Evolutionary conservation across 2,797 vertebrate species (phyloP), one percentile per base, ranked within the genome.

Genomic region (Cryptoprocta ferox): DNA sequence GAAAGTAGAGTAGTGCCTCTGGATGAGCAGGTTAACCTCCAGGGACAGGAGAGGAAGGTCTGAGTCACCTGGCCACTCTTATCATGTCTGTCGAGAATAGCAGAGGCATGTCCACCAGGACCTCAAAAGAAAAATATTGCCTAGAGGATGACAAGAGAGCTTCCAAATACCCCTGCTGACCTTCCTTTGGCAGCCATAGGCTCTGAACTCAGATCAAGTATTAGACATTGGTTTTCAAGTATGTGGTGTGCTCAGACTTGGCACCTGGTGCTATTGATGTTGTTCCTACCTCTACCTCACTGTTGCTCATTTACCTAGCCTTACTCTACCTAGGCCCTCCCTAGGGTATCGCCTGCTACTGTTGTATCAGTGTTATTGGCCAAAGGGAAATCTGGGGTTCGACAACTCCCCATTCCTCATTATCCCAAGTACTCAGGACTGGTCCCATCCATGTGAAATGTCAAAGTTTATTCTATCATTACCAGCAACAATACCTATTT

Each of bases 141-240:
- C 42, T 11, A 70, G 90, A 32, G 50, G 37, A 78, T 71, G 32
- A 71, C 39, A 42, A 45, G 30, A 90, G 32, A 65, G 37, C 26
- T 79, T 68, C 68, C 19, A 76, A 79, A 45, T 10, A n/a, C 18
- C 24, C 30, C 37, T 65, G 66, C 39, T 61, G n/a, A 83, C 28
- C 18, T 87, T 87, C 73, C 21, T 50, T 10, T 26, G 1, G 2
- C 45, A 26, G 0, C 7, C 32, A 15, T 10, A 83, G 63, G 9
- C 45, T 92, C 84, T 79, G 45, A 96, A 82, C 32, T 95, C 87
- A 86, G 32, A 88, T 79, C 65, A 73, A 61, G 24, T 28, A 68
- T 82, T 83, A 37, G 8, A 66, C 1, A 0, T 78, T 73, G 66
- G 32, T 79, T 86, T 93, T 65, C 75, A 89, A 87, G 18, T 28